Base-by-base conservation (phyloP, 2,113 vertebrate genomes). In the Petromus typicus region DNA sequence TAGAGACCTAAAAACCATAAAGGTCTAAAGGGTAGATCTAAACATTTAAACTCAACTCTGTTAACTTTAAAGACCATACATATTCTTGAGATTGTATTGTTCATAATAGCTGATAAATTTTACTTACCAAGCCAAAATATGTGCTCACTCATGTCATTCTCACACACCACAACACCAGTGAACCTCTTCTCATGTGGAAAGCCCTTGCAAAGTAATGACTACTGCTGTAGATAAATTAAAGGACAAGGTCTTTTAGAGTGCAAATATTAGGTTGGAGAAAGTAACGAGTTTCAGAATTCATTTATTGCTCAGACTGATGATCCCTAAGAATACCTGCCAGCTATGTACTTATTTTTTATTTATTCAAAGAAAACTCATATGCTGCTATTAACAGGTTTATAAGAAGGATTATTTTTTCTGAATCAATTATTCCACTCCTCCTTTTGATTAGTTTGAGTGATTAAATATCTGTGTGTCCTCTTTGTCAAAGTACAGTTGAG, bases 371-470 rank as follows among this genome's bases (percentile, higher is more conserved):
- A 93, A 97, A 94, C 32, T 88, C 27, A 84, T 12, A 0, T 37
- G 61, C 56, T 59, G 25, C 71, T 85, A 59, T 79, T 95, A 94
- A 85, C 40, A 90, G 23, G 43, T 94, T 82, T 90, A 85, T 86
- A 61, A 56, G 25, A 89, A 94, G 84, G 78, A 92, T 94, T 83
- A 89, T 81, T 93, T 89, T 90, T 96, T 92, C 69, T 89, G 76
- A 92, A 80, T 95, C 45, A 91, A 91, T 56, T 25, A 66, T 45
- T 79, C 32, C 63, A n/a, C 32, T 89, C 82, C n/a, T 93, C 63
- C 81, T 76, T 78, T 90, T 27, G 89, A 86, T 94, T 92, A 67
- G 32, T 27, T 59, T 67, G 86, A 8, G 69, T 94, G 88, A 95
- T 84, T 27, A 95, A 91, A 92, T 30, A 57, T 37, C 40, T 76